phyloP scores from a whole-genome alignment of 1,140 invertebrate genomes.

The Musca vetustissima region DNA sequence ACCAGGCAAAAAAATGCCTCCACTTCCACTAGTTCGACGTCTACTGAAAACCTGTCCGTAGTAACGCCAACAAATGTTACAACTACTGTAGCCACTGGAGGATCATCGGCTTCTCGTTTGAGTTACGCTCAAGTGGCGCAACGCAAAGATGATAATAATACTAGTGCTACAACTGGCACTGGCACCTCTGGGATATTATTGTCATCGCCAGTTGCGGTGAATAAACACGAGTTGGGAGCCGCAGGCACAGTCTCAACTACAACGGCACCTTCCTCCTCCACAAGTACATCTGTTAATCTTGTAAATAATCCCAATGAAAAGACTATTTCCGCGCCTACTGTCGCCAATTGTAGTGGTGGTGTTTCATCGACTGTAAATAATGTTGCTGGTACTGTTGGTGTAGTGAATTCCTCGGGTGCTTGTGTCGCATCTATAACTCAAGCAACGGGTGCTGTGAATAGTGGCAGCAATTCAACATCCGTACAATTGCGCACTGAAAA shows the following conservation, averaged over 20 bases:
- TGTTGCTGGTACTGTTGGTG: constrained; percentile 2
- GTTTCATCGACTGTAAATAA: neutral
- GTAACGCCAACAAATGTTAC: neutral
- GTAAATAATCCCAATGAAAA: constrained; percentile 11
- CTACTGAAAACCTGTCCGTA: constrained; percentile 43
- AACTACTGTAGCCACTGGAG: constrained; percentile 26
- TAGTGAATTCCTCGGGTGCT: constrained; percentile 27
- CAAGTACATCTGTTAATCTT: neutral
- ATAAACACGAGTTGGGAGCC: constrained; percentile 20
- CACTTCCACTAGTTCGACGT: constrained; percentile 52
- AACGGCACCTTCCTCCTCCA: neutral
- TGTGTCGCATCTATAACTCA: constrained; percentile 35
- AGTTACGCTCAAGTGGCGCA: constrained; percentile 85
- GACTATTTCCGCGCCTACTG: constrained; percentile 4
- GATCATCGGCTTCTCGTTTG: constrained; percentile 62
- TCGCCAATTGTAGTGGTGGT: constrained; percentile 4
- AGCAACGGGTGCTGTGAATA: constrained; percentile 33
- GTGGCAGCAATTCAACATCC: constrained; percentile 22
- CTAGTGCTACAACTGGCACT: neutral
- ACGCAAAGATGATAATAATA: constrained; percentile 37
- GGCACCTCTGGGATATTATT: neutral
- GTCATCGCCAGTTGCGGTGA: constrained; percentile 25
- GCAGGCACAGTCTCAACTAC: neutral
- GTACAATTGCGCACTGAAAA: constrained; percentile 29
- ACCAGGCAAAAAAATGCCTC: constrained; percentile 49